phyloP scores from a whole-genome alignment of 2,113 vertebrate species.

The Zapornia atra region DNA sequence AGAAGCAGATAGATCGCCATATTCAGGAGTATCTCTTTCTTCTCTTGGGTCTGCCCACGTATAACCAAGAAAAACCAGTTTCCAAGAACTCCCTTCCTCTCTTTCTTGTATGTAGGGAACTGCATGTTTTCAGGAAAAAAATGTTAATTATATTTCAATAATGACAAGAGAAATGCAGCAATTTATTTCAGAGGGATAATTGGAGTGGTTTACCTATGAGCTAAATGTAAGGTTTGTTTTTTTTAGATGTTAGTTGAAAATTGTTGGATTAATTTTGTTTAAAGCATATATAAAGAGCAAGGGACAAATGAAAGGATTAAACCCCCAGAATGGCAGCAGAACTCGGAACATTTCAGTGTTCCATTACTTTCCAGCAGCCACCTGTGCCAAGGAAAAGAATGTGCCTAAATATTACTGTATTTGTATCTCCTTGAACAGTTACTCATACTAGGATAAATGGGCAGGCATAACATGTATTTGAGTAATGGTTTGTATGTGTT shows the following conservation, averaged over 20 bases:
- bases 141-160: neutral
- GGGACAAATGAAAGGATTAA: neutral
- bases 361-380: slow-evolving; percentile 11
- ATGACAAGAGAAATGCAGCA: neutral
- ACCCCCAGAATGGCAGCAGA: neutral
- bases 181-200: neutral
- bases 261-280: neutral
- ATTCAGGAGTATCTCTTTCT: neutral
- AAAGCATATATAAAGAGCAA: neutral
- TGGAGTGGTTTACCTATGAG: neutral
- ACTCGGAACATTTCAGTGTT: neutral
- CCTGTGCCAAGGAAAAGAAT: slow-evolving; percentile 15
- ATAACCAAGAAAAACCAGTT: neutral
- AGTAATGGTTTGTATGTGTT: neutral
- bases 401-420: slow-evolving; percentile 13
- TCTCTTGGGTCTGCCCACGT: neutral
- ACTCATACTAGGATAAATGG: neutral
- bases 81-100: neutral
- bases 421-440: neutral
- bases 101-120: neutral
- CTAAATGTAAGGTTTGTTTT: neutral
- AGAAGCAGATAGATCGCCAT: neutral
- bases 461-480: neutral
- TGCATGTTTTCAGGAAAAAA: neutral
- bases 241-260: neutral